phyloP scores from a whole-genome alignment of 1,140 invertebrate species.

The Olivierus martensii region DNA sequence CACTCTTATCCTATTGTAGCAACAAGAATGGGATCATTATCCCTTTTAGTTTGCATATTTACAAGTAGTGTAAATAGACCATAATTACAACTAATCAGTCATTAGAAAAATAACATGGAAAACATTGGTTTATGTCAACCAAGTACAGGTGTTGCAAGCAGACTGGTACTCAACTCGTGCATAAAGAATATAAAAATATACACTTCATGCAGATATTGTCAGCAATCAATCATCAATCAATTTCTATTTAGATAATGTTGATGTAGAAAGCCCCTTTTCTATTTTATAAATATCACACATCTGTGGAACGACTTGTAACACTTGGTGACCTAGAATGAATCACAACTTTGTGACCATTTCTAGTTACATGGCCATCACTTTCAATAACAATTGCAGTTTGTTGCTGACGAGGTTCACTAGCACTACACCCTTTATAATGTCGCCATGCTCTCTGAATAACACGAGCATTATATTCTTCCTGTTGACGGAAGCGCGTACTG shows the following conservation, averaged over 20 bases:
- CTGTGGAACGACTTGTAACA: constrained; percentile 57
- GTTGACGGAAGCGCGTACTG: constrained; percentile 85
- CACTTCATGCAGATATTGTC: constrained; percentile 12
- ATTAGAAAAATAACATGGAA: constrained; percentile 19
- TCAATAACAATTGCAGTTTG: constrained; percentile 65
- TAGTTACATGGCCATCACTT: constrained; percentile 61
- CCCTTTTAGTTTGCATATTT: constrained; percentile 7
- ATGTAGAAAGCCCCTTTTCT: constrained; percentile 6
- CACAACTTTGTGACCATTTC: constrained; percentile 75
- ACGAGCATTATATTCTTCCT: constrained; percentile 88
- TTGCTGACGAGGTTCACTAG: constrained; percentile 29
- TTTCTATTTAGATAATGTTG: constrained; percentile 7
- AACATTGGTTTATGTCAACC: constrained; percentile 17
- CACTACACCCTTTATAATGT: constrained; percentile 23
- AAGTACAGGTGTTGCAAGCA: constrained; percentile 17
- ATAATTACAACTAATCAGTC: constrained; percentile 14
- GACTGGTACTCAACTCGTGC: constrained; percentile 11
- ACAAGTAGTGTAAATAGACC: constrained; percentile 17
- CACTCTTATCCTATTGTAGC: neutral
- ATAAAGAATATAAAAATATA: constrained; percentile 19
- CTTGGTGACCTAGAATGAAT: constrained; percentile 71
- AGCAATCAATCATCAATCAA: constrained; percentile 5
- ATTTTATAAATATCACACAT: constrained; percentile 50
- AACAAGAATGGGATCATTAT: neutral
- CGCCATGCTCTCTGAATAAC: constrained; percentile 87